Conservation (phyloP, 2,888 invertebrate genomes). For the Merodon equestris region DNA sequence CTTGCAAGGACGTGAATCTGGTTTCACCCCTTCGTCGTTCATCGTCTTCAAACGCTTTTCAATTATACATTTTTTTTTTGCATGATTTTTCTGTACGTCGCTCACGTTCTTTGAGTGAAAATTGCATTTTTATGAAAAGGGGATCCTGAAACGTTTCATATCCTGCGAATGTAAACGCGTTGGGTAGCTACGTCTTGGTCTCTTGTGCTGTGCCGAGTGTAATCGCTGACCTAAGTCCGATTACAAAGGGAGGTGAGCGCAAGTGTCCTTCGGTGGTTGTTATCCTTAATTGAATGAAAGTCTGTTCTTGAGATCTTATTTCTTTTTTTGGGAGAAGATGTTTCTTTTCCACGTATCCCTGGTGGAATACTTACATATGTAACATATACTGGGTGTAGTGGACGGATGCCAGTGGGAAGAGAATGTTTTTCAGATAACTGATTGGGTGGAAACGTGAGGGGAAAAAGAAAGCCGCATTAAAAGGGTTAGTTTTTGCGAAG, state of each 20-base stretch:
- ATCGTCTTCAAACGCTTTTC: slow-evolving; percentile 42
- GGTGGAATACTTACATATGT: too few species aligned
- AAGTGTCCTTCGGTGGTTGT: slow-evolving; percentile 41
- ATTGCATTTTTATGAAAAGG: slow-evolving; percentile 44
- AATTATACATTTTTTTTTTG: slow-evolving; percentile 43
- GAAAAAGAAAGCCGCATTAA: too few species aligned
- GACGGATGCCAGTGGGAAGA: background rate
- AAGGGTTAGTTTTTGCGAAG: too few species aligned
- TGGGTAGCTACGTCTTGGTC: slow-evolving; percentile 15
- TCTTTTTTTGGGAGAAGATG: slow-evolving; percentile 22
- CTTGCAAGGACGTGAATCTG: slow-evolving; percentile 28
- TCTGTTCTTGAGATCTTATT: slow-evolving; percentile 45
- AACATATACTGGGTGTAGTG: too few species aligned
- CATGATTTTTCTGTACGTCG: slow-evolving; percentile 4
- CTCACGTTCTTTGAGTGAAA: slow-evolving; percentile 41
- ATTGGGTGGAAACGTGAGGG: too few species aligned
- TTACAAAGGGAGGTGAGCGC: slow-evolving; percentile 10
- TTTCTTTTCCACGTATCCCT: background rate
- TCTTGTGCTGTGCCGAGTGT: slow-evolving; percentile 30
- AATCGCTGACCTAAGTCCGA: slow-evolving; percentile 33
- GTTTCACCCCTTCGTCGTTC: background rate
- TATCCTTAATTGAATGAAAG: slow-evolving; percentile 51
- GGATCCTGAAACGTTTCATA: background rate
- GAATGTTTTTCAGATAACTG: background rate
- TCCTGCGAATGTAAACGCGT: background rate